Evolutionary conservation across 2,113 vertebrate genomes (phyloP), one percentile per base, ranked within the genome.

Genomic region (Erpornis zantholeuca): DNA sequence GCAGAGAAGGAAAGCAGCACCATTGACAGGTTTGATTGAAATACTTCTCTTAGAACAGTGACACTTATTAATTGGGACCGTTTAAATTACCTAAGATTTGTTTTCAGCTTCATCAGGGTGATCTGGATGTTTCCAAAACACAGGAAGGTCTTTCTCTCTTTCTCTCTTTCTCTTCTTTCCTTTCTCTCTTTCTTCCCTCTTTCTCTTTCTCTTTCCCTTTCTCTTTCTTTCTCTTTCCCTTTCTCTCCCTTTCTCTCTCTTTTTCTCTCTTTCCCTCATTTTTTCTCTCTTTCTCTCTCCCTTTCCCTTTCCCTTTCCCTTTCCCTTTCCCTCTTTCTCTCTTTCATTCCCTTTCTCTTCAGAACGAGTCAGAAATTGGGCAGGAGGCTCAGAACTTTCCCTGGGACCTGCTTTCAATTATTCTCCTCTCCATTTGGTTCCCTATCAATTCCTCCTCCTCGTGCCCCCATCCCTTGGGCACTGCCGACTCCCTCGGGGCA

Each of bases 351-450:
- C 16, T 49, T 25, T n/a, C 33, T 29, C 40, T 24, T 7, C 28
- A 3, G 13, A 44, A n/a, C 1, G 4, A 72, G 2, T 6, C 49
- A 56, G n/a, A 76, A 82, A 85, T 28, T 14, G 10, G n/a, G 60
- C 79, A 8, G 40, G 60, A 86, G 36, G 86, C 63, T 93, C 64
- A 81, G 54, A 92, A 78, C 86, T 94, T 97, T 95, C 94, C 57
- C 82, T 47, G 92, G 90, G 85, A 93, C 94, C 68, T 15, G 16
- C 35, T 92, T 90, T 88, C 86, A 49, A 76, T 96, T 60, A 76
- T 27, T 17, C 65, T n/a, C 61, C 60, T 60, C 40, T 56, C 50
- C 79, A 24, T 47, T 73, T 61, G 31, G 27, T 64, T 33, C 52
- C 50, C 29, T 27, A 10, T 36, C 80, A 31, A 44, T 84, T 42